phyloP scores from a whole-genome alignment of 1,140 invertebrate species.

The Diorhabda elongata region DNA sequence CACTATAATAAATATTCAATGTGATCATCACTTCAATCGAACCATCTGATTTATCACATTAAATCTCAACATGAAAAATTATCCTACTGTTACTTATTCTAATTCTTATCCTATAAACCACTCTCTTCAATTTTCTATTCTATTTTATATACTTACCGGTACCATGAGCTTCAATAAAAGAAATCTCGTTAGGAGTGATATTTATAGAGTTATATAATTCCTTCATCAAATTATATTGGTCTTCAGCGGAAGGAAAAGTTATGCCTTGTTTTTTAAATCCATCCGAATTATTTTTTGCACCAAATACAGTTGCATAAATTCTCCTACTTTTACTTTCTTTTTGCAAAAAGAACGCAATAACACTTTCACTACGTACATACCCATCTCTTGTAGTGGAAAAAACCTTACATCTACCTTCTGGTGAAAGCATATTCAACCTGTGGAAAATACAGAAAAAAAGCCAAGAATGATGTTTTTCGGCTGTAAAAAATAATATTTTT shows the following conservation, averaged over 20 bases:
- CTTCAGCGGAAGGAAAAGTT: slow-evolving; percentile 52
- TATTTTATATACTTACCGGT: slow-evolving; percentile 46
- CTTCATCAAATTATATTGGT: slow-evolving; percentile 54
- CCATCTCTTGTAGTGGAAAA: slow-evolving; percentile 61
- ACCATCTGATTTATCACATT: no score
- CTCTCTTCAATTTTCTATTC: no score
- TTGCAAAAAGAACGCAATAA: slow-evolving; percentile 56
- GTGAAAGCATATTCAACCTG: slow-evolving; percentile 57
- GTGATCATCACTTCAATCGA: no score
- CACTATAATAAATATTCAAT: no score
- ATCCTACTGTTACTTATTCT: no score
- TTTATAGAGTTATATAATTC: slow-evolving; percentile 57
- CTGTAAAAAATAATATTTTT: no score
- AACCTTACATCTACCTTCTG: slow-evolving; percentile 59
- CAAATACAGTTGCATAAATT: slow-evolving; percentile 58
- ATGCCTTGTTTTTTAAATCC: slow-evolving; percentile 56
- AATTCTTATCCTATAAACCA: no score
- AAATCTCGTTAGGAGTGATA: slow-evolving; percentile 56
- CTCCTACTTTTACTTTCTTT: slow-evolving; percentile 51
- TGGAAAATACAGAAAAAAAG: slow-evolving; percentile 23
- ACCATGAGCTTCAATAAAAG: slow-evolving; percentile 71
- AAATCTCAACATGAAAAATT: no score
- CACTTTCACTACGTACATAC: slow-evolving; percentile 59
- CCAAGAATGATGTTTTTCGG: no score
- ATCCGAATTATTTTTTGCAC: slow-evolving; percentile 54